Conservation (phyloP, 2,797 vertebrate genomes). For the Anas capensis region DNA sequence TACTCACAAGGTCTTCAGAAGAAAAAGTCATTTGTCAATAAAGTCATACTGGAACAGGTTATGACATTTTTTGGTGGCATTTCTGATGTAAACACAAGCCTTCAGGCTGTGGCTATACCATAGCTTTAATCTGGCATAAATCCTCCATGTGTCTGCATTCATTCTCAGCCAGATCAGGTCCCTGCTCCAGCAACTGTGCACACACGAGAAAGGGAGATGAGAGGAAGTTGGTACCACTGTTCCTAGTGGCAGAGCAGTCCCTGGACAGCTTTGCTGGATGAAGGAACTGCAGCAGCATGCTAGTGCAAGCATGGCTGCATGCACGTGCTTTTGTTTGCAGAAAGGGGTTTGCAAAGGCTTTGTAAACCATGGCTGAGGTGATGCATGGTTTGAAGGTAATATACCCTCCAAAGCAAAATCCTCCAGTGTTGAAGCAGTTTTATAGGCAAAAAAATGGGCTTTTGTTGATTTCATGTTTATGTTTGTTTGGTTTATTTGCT, state of each 20-base stretch:
- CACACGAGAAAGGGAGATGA: accelerated
- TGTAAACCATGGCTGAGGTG: background rate
- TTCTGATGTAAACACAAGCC: background rate
- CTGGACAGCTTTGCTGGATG: background rate
- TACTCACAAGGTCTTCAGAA: background rate
- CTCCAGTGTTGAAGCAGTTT: background rate
- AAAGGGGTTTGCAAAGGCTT: background rate
- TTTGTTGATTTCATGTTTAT: background rate
- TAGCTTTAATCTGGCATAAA: background rate
- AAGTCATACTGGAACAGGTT: background rate
- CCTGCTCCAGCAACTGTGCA: background rate
- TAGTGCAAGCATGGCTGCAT: background rate
- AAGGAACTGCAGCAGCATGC: background rate
- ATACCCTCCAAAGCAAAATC: background rate
- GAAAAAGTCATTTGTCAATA: background rate
- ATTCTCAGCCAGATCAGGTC: background rate
- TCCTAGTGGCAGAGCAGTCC: background rate
- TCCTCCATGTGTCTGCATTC: background rate
- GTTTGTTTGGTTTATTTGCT: background rate
- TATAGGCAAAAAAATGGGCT: background rate
- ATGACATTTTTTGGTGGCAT: background rate
- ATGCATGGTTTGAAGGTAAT: background rate
- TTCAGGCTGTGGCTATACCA: background rate
- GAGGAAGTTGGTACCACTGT: background rate
- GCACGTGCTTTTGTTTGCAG: background rate